Evolutionary conservation across 2,113 vertebrate genomes (phyloP).

Genomic region (Acrocephalus kingi): DNA sequence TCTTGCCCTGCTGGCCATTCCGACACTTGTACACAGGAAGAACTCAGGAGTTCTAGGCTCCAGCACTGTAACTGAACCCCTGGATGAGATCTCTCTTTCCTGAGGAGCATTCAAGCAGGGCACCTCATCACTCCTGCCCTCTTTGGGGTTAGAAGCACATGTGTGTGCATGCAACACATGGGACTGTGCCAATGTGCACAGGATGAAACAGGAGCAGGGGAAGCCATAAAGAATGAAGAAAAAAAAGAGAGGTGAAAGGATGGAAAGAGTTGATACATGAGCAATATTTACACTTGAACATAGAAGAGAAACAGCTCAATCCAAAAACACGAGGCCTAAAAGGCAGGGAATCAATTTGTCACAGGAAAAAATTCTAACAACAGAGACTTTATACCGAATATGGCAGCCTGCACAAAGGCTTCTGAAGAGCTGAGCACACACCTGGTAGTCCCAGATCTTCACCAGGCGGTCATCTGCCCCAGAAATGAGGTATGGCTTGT

Average conservation of each 20-base stretch:
- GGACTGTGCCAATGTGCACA: neutral
- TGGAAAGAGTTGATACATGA: neutral
- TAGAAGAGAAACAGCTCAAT: neutral
- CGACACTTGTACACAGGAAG: neutral
- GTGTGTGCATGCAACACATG: neutral
- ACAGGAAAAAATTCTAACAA: neutral
- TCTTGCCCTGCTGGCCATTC: neutral
- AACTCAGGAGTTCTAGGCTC: neutral
- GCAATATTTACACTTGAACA: neutral
- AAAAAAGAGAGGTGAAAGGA: neutral
- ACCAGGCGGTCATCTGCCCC: slow-evolving; percentile 97
- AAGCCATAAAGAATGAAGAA: neutral
- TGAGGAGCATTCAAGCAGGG: neutral
- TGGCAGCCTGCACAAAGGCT: neutral
- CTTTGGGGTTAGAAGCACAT: neutral
- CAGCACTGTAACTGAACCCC: neutral
- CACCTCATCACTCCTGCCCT: neutral
- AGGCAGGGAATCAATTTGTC: neutral
- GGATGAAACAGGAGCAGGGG: neutral
- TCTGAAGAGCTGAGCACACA: slow-evolving; percentile 18
- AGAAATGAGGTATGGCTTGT: slow-evolving; percentile 98
- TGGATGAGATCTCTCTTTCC: neutral
- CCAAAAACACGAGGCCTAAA: neutral
- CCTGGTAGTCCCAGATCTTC: slow-evolving; percentile 99
- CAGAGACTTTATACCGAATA: neutral